A percentile compares a stretch with the other conserved stretches of the same genome.
Evolutionary conservation across 2,113 vertebrate genomes (phyloP).

Genomic region (Heloderma charlesbogerti): DNA sequence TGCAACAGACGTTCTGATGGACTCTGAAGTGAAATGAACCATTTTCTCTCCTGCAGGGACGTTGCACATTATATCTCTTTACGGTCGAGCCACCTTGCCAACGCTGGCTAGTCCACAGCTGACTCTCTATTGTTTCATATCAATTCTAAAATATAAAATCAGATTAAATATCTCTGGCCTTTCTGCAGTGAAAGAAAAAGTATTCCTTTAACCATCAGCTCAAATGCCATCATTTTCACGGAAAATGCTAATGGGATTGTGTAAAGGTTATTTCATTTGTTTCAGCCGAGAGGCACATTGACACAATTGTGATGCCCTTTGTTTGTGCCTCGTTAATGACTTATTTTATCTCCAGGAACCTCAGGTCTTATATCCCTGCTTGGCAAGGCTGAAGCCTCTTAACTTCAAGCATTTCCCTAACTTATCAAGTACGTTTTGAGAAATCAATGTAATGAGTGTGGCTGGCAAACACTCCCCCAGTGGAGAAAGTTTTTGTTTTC

Average conservation of each 20-base stretch:
- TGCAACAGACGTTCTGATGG: background rate
- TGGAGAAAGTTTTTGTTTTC: background rate
- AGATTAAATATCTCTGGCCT: conserved; percentile 72
- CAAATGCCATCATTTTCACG: conserved; percentile 59
- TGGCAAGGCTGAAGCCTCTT: background rate
- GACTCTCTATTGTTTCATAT: conserved; percentile 54
- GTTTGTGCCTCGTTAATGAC: conserved; percentile 68
- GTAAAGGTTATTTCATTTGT: conserved; percentile 71
- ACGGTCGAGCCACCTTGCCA: conserved; percentile 31
- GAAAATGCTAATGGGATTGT: conserved; percentile 75
- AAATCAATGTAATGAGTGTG: background rate
- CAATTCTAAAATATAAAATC: conserved; percentile 71
- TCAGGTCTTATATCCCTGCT: background rate
- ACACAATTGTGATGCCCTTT: conserved; percentile 64
- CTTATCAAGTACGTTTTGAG: conserved; percentile 3
- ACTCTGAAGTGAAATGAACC: background rate
- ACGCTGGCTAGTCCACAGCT: conserved; percentile 12
- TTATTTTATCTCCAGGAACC: conserved; percentile 46
- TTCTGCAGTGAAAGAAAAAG: conserved; percentile 46
- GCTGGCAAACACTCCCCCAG: background rate
- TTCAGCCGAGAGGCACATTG: conserved; percentile 22
- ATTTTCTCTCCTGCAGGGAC: background rate
- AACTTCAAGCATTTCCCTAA: background rate
- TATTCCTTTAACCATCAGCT: conserved; percentile 49
- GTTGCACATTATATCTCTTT: background rate